Evolutionary conservation across 2,797 vertebrate species (phyloP).

Genomic region (Rhynchonycteris naso): DNA sequence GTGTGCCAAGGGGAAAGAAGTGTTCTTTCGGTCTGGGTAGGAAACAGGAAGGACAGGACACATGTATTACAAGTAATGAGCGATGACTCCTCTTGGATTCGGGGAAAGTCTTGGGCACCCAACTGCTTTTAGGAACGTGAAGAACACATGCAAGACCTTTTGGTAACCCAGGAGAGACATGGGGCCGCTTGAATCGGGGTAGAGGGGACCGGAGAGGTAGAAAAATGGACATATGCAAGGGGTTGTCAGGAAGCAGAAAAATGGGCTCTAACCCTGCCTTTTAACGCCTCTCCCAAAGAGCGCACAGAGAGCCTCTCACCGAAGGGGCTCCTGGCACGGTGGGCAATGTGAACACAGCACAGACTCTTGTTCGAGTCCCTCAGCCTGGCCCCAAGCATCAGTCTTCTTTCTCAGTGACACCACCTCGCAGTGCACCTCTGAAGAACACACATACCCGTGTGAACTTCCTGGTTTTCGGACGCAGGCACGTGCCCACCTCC

Average conservation of each 20-base stretch:
- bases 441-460: accelerated
- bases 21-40: background rate
- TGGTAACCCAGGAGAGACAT: background rate
- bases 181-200: background rate
- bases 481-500: accelerated
- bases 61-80: background rate
- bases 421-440: accelerated
- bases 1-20: background rate
- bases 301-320: background rate
- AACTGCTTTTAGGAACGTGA: background rate
- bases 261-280: background rate
- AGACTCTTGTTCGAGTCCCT: background rate
- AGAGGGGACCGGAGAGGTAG: accelerated
- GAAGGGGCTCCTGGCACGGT: background rate
- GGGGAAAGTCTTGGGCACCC: background rate
- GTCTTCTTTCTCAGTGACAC: background rate
- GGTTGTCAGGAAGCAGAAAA: too few species aligned
- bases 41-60: background rate
- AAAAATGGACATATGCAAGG: too few species aligned
- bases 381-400: background rate
- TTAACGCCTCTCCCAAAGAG: background rate
- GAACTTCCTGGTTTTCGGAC: background rate
- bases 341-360: accelerated
- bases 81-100: background rate
- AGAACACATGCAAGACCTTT: background rate